Evolutionary conservation across 2,113 vertebrate species (phyloP).

Genomic region (Hippocampus zosterae): DNA sequence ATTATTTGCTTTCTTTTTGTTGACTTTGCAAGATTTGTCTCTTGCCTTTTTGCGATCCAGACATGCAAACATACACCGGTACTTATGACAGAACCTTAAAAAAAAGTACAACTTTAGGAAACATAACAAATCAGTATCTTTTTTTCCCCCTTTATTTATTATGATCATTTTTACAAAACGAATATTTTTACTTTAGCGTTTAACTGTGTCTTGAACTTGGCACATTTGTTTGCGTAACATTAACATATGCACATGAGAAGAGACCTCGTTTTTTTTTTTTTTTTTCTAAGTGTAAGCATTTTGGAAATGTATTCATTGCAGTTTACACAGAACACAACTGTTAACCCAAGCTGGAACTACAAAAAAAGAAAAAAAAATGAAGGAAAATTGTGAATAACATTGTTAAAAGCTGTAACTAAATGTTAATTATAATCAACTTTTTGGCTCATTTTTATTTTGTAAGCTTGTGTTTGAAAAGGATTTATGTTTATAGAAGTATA

Average conservation of each 20-base stretch:
- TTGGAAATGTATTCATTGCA: slow-evolving; percentile 20
- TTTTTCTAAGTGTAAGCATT: slow-evolving; percentile 7
- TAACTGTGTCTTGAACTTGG: slow-evolving; percentile 6
- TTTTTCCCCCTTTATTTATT: background rate
- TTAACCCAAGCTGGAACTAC: slow-evolving; percentile 17
- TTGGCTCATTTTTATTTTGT: slow-evolving; percentile 44
- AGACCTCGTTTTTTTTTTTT: slow-evolving; percentile 3
- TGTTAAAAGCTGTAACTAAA: slow-evolving; percentile 25
- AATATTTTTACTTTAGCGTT: slow-evolving; percentile 23
- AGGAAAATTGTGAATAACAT: slow-evolving; percentile 39
- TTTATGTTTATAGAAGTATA: slow-evolving; percentile 57
- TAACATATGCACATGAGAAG: slow-evolving; percentile 32
- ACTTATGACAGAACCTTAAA: slow-evolving; percentile 9
- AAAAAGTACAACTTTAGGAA: background rate
- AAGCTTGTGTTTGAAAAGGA: slow-evolving; percentile 47
- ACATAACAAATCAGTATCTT: background rate
- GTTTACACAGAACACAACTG: slow-evolving; percentile 31
- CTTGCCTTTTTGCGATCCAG: background rate
- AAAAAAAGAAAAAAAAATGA: slow-evolving; percentile 15
- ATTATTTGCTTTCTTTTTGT: background rate
- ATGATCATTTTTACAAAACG: slow-evolving; percentile 16
- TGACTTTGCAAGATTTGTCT: background rate
- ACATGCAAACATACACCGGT: background rate
- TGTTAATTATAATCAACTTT: slow-evolving; percentile 37
- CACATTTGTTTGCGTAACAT: slow-evolving; percentile 32